Evolutionary conservation across 2,113 vertebrate genomes (phyloP), one percentile per base, ranked within the genome.

Genomic region (Ophthalmolycus amberensis): DNA sequence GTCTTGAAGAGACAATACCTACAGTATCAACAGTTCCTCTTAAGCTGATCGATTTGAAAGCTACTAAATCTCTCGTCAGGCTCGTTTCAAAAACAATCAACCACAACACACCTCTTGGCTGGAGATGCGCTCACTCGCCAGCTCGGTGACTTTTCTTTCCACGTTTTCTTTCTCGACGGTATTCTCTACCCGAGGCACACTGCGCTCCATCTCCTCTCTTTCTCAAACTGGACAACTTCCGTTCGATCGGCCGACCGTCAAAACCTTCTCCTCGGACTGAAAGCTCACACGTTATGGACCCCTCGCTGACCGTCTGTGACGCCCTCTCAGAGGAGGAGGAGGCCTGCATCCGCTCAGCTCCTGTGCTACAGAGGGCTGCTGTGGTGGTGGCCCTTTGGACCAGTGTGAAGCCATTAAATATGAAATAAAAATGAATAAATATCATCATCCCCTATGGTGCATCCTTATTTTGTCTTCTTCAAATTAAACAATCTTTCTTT

Each of bases 31-130:
- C 58, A 78, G 46, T 80, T 85, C 71, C 70, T 65, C 66, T 81
- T 67, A 32, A 59, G 12, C 37, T 48, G 71, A 84, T 63, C 58
- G 60, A 81, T 80, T 22, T 40, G 40, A 86, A 67, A 71, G 75
- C 88, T 80, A 88, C 78, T 77, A 79, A 88, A 79, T 90, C 77
- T 89, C 85, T 90, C 72, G 6, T 78, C 83, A 87, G 84, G 89
- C 84, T 83, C 52, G 40, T 78, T 85, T 58, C 63, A 85, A 81
- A 77, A 27, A 83, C 7, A 82, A 27, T 44, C 50, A 54, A 69
- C 63, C 48, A 56, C n/a, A 52, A 22, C 58, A 68, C 59, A 50
- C 4, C 3, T 69, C 67, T 12, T 75, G 27, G 14, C 77, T 82
- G 69, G 64, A 80, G 65, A 60, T 63, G 63, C 56, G 42, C 27